phyloP scores from a whole-genome alignment of 2,797 vertebrate species.

The Spheniscus humboldti region DNA sequence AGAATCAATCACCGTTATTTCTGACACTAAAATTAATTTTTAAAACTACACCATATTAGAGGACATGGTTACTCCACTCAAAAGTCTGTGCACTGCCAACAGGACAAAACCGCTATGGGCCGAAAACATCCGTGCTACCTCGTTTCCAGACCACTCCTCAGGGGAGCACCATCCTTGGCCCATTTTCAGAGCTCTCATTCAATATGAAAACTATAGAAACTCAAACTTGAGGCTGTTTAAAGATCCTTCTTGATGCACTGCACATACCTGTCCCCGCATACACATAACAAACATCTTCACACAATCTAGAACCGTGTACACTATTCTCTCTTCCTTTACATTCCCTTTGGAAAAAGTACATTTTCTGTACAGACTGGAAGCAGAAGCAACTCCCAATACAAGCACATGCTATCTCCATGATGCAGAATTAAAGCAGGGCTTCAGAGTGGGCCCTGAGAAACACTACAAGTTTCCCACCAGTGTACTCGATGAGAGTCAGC shows the following conservation, averaged over 20 bases:
- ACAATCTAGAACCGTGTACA: background rate
- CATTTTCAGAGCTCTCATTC: background rate
- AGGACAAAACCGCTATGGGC: background rate
- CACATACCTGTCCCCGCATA: background rate
- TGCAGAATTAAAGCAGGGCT: background rate
- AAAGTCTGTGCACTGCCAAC: background rate
- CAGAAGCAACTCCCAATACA: background rate
- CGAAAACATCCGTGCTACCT: background rate
- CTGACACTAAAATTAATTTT: background rate
- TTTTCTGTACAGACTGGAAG: background rate
- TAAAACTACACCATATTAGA: background rate
- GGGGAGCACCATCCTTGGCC: background rate
- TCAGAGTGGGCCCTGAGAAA: background rate
- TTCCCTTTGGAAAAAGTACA: background rate
- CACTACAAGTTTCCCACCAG: background rate
- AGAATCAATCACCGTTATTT: background rate
- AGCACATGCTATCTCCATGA: background rate
- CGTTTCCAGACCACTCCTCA: background rate
- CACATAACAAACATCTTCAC: background rate
- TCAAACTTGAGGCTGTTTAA: background rate
- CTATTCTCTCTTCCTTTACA: background rate
- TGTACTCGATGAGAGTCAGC: background rate
- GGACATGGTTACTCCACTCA: background rate
- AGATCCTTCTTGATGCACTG: background rate
- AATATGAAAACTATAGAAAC: background rate